A percentile compares a stretch with the other conserved stretches of the same genome.
Evolutionary conservation across 2,888 invertebrate species (phyloP).

Genomic region (Oxyscelio sp.): DNA sequence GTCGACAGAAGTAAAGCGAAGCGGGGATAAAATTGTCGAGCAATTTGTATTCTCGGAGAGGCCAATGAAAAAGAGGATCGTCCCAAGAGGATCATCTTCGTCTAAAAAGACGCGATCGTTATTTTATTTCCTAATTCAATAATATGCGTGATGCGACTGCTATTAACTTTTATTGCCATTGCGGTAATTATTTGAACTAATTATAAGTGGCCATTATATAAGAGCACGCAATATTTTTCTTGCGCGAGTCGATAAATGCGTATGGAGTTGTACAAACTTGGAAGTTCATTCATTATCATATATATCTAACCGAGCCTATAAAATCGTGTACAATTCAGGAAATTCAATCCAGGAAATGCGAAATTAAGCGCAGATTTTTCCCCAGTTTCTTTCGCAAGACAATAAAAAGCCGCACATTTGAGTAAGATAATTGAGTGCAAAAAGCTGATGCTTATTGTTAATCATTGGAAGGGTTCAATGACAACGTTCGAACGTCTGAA

Average conservation of each 20-base stretch:
- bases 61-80: constrained; percentile 6
- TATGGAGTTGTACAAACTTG: constrained; percentile 30
- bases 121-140: constrained; percentile 28
- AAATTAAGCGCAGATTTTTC: constrained; percentile 3
- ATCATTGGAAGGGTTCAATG: background rate
- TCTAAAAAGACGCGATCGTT: constrained; percentile 4
- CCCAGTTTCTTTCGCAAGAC: background rate
- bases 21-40: background rate
- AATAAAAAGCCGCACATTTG: background rate
- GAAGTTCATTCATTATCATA: constrained; percentile 39
- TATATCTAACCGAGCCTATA: constrained; percentile 20
- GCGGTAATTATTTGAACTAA: constrained; percentile 47
- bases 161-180: constrained; percentile 50
- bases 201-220: constrained; percentile 34
- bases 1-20: background rate
- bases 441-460: background rate
- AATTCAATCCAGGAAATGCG: constrained; percentile 20
- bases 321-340: constrained; percentile 39
- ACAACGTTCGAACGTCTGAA: background rate
- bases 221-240: constrained; percentile 40
- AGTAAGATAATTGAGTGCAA: background rate
- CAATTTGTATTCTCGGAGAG: background rate
- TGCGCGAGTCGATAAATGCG: constrained; percentile 30
- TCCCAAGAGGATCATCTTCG: background rate
- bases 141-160: constrained; percentile 4